Conservation (phyloP, 2,113 vertebrate species). For the Leucosticte australis region DNA sequence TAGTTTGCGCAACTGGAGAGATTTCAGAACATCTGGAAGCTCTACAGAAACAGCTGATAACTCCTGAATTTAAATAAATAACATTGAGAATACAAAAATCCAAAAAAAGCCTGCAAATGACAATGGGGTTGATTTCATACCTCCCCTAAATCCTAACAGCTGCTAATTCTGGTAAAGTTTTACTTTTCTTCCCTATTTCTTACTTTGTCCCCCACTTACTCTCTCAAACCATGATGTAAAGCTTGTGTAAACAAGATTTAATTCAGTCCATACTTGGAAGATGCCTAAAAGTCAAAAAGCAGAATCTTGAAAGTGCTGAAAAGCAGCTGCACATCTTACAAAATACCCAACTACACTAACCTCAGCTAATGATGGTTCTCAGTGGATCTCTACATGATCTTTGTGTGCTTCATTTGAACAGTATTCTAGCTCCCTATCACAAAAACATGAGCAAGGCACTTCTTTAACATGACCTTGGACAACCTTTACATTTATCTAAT, state of each 20-base stretch:
- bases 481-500: not conserved
- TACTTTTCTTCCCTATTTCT: not conserved
- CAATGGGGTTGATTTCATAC: not conserved
- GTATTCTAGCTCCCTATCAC: not conserved
- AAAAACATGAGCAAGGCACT: not conserved
- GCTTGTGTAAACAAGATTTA: not conserved
- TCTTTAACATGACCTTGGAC: not conserved
- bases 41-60: slow-evolving; percentile 81
- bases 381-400: not conserved
- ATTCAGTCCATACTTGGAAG: not conserved
- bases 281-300: not conserved
- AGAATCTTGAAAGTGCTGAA: not conserved
- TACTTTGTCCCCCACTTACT: not conserved
- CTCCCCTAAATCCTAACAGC: not conserved
- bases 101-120: not conserved
- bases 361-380: not conserved
- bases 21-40: slow-evolving; percentile 87
- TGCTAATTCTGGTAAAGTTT: not conserved
- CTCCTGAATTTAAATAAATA: slow-evolving; percentile 65
- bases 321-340: not conserved
- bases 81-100: not conserved
- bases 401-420: not conserved
- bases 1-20: slow-evolving; percentile 82
- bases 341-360: not conserved
- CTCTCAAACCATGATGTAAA: not conserved